Evolutionary conservation across 1,140 invertebrate genomes (phyloP), one percentile per base, ranked within the genome.

Genomic region (Nasonia giraulti): DNA sequence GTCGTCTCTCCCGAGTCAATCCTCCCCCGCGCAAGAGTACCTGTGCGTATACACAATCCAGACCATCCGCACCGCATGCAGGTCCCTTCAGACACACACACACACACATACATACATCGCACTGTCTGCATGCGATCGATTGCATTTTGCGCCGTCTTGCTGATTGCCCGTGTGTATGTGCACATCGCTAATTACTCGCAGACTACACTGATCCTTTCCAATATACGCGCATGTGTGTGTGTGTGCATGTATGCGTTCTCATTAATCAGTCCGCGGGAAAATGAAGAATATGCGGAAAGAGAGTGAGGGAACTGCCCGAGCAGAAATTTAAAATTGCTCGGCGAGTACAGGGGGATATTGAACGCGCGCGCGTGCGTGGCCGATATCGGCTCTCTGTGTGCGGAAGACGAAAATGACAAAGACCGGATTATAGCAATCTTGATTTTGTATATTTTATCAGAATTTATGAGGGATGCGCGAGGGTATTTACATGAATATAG

Each of bases 141-240:
- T 79, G n/a, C 44, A 79, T 84, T 62, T 31, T 79, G 76, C 66
- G 33, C 37, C 74, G 66, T 68, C n/a, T 17, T 44, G 12, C 55
- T 37, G 47, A 82, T 82, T 74, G 69, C 4, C 31, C 14, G 23
- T 75, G 27, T 37, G 14, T 68, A 17, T 66, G 50, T 68, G 55
- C 44, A 69, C 20, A 4, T 73, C 44, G 69, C 44, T 81, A 81
- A 81, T 81, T 81, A 81, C 69, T 33, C 69, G 27, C 47, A 74
- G 79, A 31, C 40, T 40, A 10, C 31, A 71, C 68, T 79, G 33
- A 37, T 31, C 17, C 66, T 80, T 80, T 62, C 6, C 20, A 5
- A 62, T 62, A 62, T 62, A 62, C 0, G 55, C 55, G 20, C 14
- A 47, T 27, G 27, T 27, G 27, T 27, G 27, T 27, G 55, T 23